Conservation (phyloP, 92 coral and sea anemone species). For the Porites evermanni region DNA sequence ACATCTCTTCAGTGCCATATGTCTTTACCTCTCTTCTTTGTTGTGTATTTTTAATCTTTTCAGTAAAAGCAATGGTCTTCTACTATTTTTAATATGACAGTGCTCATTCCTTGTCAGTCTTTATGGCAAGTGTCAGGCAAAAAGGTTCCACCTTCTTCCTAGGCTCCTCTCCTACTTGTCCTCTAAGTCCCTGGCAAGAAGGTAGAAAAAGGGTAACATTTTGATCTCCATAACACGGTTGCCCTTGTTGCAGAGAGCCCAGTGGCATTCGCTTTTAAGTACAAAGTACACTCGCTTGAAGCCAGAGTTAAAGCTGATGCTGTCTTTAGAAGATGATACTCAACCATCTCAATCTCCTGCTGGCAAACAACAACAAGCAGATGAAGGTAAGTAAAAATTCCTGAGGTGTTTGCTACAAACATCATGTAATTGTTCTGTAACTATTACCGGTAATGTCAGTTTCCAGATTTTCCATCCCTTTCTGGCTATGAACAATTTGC, state of each 20-base stretch:
- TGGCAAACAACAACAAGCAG: conserved; percentile 16
- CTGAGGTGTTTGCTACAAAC: neutral
- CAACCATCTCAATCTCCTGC: conserved; percentile 36
- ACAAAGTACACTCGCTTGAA: conserved; percentile 92
- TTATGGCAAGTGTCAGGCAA: too few relatives aligned
- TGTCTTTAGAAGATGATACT: conserved; percentile 90
- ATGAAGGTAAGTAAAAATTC: conserved; percentile 12
- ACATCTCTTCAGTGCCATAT: too few relatives aligned
- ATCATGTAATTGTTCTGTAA: too few relatives aligned
- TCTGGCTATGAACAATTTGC: too few relatives aligned
- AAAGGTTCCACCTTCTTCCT: too few relatives aligned
- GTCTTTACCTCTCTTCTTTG: too few relatives aligned
- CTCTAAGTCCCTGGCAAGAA: neutral
- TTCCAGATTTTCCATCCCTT: too few relatives aligned
- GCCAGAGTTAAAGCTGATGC: conserved; percentile 89
- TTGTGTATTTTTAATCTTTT: neutral
- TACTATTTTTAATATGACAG: too few relatives aligned
- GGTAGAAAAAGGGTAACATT: neutral
- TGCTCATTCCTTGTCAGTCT: too few relatives aligned
- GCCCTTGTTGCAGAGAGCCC: conserved; percentile 66
- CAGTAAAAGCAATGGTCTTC: neutral
- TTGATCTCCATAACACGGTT: neutral
- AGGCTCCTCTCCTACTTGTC: too few relatives aligned
- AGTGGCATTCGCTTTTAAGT: conserved; percentile 91
- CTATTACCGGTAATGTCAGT: too few relatives aligned